Percentiles rank a stretch among this genome's conserved stretches.
phyloP scores from a whole-genome alignment of 1,140 invertebrate species.

The Lethocerus indicus region DNA sequence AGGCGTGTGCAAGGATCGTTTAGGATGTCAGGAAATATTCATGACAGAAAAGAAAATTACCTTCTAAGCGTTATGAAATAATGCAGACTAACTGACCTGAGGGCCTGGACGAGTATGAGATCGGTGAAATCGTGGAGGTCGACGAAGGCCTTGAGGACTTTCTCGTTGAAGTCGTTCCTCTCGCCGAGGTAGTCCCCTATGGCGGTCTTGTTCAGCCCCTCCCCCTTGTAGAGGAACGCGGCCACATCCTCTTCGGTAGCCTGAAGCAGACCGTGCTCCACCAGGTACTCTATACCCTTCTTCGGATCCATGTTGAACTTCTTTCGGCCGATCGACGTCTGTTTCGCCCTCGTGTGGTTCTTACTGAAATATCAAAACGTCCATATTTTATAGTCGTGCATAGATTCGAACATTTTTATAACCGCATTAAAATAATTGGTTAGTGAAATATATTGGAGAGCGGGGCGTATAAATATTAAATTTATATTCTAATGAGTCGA shows the following conservation, averaged over 20 bases:
- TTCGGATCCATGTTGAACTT: constrained; percentile 99
- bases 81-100: too few relatives aligned
- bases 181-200: constrained; percentile 98
- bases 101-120: constrained; percentile 94
- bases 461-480: too few relatives aligned
- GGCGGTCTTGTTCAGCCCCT: constrained; percentile 95
- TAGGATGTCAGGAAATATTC: too few relatives aligned
- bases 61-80: too few relatives aligned
- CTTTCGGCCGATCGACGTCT: constrained; percentile 93
- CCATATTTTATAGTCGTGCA: neutral
- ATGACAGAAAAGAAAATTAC: too few relatives aligned
- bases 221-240: constrained; percentile 85
- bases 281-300: constrained; percentile 95
- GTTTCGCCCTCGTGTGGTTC: constrained; percentile 85
- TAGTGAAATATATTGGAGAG: too few relatives aligned
- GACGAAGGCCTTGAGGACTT: constrained; percentile 80
- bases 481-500: too few relatives aligned
- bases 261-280: constrained; percentile 78
- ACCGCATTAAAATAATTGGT: too few relatives aligned
- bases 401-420: neutral
- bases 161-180: constrained; percentile 88
- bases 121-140: constrained; percentile 94
- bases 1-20: too few relatives aligned
- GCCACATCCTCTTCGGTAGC: constrained; percentile 87
- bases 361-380: constrained; percentile 35